Evolutionary conservation across 2,888 invertebrate genomes (phyloP), one percentile per base, ranked within the genome.

Genomic region (Coleophora flavipennella): DNA sequence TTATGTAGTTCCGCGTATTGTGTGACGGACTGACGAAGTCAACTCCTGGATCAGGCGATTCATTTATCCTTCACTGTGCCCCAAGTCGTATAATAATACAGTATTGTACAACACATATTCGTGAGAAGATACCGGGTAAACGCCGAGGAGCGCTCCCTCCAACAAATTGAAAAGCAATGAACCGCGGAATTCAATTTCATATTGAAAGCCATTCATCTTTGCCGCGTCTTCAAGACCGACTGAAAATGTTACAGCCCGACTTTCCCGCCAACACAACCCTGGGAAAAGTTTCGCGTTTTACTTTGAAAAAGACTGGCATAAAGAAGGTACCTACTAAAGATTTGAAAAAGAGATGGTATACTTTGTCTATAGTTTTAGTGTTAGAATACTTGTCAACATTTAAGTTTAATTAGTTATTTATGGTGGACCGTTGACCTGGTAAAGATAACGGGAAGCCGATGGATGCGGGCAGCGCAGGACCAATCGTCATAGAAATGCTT

Each of bases 121-220:
- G 49, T 58, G 59, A 56, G 64, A 60, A 69, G 68, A 63, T 59
- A 61, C 66, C 66, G 55, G 60, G 74, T 74, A 77, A 80, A 72
- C 73, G 77, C 62, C 67, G 66, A 63, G 65, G 72, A 74, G 67
- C 77, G 79, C 67, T 76, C 77, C 66, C 72, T 67, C 74, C 67
- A 74, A 81, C 83, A 85, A 84, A 87, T 87, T 86, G 87, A 86
- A 86, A 85, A 81, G 86, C 87, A 87, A 88, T 87, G 87, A 86
- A 87, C 87, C 87, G 85, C 87, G 85, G 87, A 88, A 88, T 88
- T 88, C 88, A 88, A 88, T 88, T 88, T 88, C 86, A 87, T 86
- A 88, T 88, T 87, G 87, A 87, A 87, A 87, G 83, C 85, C 81
- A 83, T 85, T 84, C 83, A 83, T 85, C 84, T 83, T 81, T 79